phyloP scores from a whole-genome alignment of 2,113 vertebrate genomes.

The Notechis scutatus region DNA sequence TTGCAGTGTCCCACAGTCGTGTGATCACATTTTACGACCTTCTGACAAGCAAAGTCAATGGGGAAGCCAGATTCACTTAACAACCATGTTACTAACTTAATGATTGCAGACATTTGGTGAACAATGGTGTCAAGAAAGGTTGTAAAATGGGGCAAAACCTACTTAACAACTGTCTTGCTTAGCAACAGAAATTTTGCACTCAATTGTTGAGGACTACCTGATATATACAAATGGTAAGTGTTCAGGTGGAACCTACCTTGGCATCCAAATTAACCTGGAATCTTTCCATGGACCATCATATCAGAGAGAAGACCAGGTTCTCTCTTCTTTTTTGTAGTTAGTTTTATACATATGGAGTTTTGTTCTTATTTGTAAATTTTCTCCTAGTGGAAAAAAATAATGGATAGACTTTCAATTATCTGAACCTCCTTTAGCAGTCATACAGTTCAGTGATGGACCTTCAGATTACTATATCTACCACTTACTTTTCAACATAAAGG shows the following conservation, averaged over 20 bases:
- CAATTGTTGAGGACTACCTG: not conserved
- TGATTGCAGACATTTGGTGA: too few species aligned
- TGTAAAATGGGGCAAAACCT: not conserved
- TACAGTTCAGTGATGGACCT: not conserved
- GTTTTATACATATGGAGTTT: not conserved
- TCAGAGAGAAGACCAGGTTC: not conserved
- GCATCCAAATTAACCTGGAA: not conserved
- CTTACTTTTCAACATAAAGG: not conserved
- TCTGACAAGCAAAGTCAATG: not conserved
- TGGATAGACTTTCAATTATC: not conserved
- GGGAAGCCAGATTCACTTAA: not conserved
- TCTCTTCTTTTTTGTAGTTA: not conserved
- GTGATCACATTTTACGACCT: not conserved
- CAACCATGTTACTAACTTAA: not conserved
- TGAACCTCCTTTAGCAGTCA: not conserved
- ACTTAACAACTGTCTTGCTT: not conserved
- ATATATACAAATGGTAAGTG: not conserved
- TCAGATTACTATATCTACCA: not conserved
- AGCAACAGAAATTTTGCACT: not conserved
- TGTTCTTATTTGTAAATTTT: not conserved
- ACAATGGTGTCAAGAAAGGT: not conserved
- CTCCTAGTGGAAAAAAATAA: not conserved
- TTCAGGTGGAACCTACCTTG: not conserved
- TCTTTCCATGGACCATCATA: not conserved
- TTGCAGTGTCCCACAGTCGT: not conserved